Conservation (phyloP, 1,140 invertebrate species). For the Philopotamus ludificatus region DNA sequence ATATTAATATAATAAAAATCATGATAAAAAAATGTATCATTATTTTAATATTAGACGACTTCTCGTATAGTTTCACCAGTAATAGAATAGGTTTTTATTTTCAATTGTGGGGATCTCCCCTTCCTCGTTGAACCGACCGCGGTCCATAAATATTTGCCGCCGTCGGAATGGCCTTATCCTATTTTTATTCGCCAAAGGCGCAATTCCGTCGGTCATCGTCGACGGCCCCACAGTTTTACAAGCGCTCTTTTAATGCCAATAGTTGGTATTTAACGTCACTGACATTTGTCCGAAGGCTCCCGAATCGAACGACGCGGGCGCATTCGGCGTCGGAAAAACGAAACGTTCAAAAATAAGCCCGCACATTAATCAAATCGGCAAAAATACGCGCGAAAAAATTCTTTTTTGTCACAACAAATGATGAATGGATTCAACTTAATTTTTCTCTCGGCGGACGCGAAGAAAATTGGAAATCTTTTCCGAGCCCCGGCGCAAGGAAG, state of each 20-base stretch:
- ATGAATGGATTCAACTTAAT: neutral
- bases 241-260: constrained; percentile 40
- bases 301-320: neutral
- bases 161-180: constrained; percentile 30
- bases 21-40: too few species aligned
- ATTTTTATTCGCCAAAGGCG: constrained; percentile 32
- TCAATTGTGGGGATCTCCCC: neutral
- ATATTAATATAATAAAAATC: too few species aligned
- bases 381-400: neutral
- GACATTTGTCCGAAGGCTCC: constrained; percentile 1
- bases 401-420: neutral
- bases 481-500: neutral
- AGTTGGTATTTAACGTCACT: constrained; percentile 34
- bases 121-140: constrained; percentile 21
- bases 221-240: neutral
- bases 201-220: constrained; percentile 25
- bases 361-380: neutral
- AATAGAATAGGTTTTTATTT: too few species aligned
- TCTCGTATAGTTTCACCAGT: neutral
- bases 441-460: neutral
- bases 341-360: too few species aligned
- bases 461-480: neutral
- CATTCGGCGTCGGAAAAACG: too few species aligned
- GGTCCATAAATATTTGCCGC: constrained; percentile 32
- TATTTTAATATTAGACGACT: neutral